Conservation (phyloP, 2,888 invertebrate genomes). For the Antitype chi region DNA sequence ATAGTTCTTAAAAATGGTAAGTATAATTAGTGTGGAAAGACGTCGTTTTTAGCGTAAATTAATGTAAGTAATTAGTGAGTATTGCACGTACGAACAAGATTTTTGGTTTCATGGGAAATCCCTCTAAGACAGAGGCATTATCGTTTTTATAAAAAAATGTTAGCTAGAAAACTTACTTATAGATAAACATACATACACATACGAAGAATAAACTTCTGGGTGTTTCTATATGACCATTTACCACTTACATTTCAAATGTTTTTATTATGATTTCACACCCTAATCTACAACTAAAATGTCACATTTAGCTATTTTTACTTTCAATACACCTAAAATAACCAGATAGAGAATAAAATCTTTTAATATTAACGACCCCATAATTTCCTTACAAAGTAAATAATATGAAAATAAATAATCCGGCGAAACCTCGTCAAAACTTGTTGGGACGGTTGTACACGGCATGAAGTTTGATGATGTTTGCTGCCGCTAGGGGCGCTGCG, state of each 20-base stretch:
- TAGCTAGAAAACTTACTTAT: neutral
- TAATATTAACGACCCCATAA: neutral
- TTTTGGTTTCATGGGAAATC: neutral
- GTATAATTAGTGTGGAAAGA: constrained; percentile 1
- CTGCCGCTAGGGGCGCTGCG: constrained; percentile 86
- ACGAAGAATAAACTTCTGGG: neutral
- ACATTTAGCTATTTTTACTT: neutral
- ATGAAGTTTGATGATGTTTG: constrained; percentile 86
- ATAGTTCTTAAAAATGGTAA: neutral
- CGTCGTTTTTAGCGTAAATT: constrained; percentile 12
- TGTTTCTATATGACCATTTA: neutral
- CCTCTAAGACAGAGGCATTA: neutral
- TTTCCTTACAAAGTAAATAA: constrained; percentile 64
- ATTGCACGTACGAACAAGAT: neutral
- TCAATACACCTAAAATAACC: neutral
- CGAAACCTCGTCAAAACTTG: constrained; percentile 74
- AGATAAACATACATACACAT: no score
- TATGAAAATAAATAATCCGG: constrained; percentile 57
- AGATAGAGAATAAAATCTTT: neutral
- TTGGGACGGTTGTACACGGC: constrained; percentile 83
- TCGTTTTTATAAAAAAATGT: neutral
- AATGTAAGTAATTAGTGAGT: neutral
- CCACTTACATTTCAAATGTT: neutral
- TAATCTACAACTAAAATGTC: neutral
- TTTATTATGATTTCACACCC: neutral